Conservation (phyloP, 2,888 invertebrate genomes). For the Cyrtodaria siliqua region DNA sequence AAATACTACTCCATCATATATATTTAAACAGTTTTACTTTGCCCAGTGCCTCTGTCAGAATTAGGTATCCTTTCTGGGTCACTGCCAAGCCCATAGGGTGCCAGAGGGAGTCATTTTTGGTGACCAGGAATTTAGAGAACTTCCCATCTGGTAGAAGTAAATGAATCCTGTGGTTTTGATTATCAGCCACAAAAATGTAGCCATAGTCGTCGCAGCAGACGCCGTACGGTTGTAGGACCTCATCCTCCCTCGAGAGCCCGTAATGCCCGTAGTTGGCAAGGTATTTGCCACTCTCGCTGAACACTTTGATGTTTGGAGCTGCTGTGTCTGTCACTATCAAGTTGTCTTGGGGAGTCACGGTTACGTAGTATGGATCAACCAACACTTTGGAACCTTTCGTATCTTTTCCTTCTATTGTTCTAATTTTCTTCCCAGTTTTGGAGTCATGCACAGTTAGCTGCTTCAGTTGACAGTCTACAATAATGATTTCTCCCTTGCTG, state of each 20-base stretch:
- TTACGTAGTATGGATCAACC: constrained; percentile 82
- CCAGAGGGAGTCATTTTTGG: constrained; percentile 76
- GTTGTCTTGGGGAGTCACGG: constrained; percentile 75
- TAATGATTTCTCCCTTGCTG: constrained; percentile 76
- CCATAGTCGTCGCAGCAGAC: constrained; percentile 80
- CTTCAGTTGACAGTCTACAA: constrained; percentile 79
- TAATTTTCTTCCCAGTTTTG: constrained; percentile 66
- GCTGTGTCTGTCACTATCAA: constrained; percentile 82
- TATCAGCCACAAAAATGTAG: constrained; percentile 81
- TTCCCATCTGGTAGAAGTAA: constrained; percentile 79
- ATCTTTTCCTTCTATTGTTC: constrained; percentile 71
- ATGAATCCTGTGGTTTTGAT: constrained; percentile 80
- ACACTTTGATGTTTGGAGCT: constrained; percentile 81
- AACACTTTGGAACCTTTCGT: constrained; percentile 67
- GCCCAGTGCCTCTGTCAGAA: constrained; percentile 82
- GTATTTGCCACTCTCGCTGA: constrained; percentile 68
- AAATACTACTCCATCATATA: constrained; percentile 61
- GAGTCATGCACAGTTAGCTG: constrained; percentile 77
- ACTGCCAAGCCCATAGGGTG: constrained; percentile 81
- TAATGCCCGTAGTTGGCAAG: constrained; percentile 77
- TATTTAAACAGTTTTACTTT: constrained; percentile 81
- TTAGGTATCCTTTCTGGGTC: constrained; percentile 74
- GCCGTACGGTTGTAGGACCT: constrained; percentile 81
- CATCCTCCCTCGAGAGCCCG: constrained; percentile 71
- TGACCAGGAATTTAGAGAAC: constrained; percentile 74